Percentiles rank a stretch among this genome's conserved stretches.
phyloP scores from a whole-genome alignment of 1,140 invertebrate genomes.

The Nixonia krombeini region DNA sequence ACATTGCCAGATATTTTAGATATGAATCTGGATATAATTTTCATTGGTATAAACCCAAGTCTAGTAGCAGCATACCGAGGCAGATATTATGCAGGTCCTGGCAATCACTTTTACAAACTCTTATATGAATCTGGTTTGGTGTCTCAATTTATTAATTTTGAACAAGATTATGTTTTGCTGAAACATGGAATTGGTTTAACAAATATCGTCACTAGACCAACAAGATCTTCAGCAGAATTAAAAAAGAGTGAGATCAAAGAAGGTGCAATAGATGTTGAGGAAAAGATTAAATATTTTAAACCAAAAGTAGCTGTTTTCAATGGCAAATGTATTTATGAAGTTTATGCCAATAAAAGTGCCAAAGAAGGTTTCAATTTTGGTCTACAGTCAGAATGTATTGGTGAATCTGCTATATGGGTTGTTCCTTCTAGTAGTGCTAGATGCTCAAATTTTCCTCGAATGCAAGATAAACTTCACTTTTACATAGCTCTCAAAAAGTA shows the following conservation, averaged over 20 bases:
- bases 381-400: slow-evolving; percentile 57
- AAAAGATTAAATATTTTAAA: slow-evolving; percentile 60
- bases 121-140: slow-evolving; percentile 58
- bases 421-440: slow-evolving; percentile 68
- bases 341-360: slow-evolving; percentile 51
- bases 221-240: slow-evolving; percentile 65
- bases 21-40: slow-evolving; percentile 61
- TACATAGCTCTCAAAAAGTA: slow-evolving; percentile 64
- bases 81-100: slow-evolving; percentile 68
- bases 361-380: slow-evolving; percentile 61
- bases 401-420: slow-evolving; percentile 63
- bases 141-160: slow-evolving; percentile 53
- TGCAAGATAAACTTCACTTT: slow-evolving; percentile 68
- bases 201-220: slow-evolving; percentile 64
- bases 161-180: slow-evolving; percentile 60
- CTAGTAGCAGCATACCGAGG: slow-evolving; percentile 65
- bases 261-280: slow-evolving; percentile 52
- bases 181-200: slow-evolving; percentile 64
- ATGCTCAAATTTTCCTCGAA: slow-evolving; percentile 66
- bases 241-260: slow-evolving; percentile 62
- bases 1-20: slow-evolving; percentile 59
- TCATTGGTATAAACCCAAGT: slow-evolving; percentile 69
- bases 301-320: slow-evolving; percentile 68
- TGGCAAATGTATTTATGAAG: slow-evolving; percentile 68
- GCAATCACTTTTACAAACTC: slow-evolving; percentile 70